phyloP scores from a whole-genome alignment of 2,113 vertebrate species.

The Myodes glareolus region DNA sequence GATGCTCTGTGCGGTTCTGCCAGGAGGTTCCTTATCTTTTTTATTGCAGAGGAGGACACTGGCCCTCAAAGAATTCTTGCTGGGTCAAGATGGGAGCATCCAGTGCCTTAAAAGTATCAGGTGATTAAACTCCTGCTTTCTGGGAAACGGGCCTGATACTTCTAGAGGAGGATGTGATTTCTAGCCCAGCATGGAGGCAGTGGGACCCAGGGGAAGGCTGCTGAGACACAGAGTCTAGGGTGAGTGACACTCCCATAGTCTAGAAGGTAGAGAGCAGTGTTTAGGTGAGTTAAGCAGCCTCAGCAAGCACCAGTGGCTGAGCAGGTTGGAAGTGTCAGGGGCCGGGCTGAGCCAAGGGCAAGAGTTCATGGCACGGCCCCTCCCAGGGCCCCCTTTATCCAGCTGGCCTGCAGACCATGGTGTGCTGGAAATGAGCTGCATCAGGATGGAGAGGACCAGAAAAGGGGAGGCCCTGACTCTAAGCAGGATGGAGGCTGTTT shows the following conservation, averaged over 20 bases:
- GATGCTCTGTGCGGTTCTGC: not conserved
- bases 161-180: not conserved
- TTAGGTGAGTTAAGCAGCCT: not conserved
- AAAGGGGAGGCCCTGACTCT: not conserved
- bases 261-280: not conserved
- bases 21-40: not conserved
- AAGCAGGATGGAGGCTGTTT: not conserved
- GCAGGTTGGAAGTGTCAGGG: not conserved
- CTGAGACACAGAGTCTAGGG: not conserved
- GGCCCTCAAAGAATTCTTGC: not conserved
- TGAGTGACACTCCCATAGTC: not conserved
- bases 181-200: too few relatives aligned
- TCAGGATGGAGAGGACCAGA: not conserved
- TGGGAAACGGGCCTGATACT: not conserved
- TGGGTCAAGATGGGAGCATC: not conserved
- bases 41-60: not conserved
- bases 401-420: not conserved
- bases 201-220: not conserved
- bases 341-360: not conserved
- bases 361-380: too few relatives aligned
- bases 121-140: not conserved
- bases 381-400: fast-evolving
- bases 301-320: not conserved
- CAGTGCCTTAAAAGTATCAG: not conserved
- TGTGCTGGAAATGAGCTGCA: not conserved